phyloP scores from a whole-genome alignment of 2,888 invertebrate species.

The Sepioteuthis lessoniana region DNA sequence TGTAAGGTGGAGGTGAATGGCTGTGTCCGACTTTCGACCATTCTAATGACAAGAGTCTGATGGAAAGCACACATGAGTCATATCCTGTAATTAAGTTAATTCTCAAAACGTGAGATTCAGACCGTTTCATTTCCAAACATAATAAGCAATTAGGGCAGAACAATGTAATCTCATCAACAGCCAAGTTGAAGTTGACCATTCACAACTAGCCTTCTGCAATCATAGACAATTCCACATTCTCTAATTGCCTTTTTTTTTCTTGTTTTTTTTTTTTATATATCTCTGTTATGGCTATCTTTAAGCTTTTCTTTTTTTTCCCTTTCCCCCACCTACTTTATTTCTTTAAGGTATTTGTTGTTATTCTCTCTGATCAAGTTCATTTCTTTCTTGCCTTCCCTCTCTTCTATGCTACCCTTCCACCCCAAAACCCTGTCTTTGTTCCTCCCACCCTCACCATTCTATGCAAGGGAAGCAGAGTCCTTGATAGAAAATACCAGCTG shows the following conservation, averaged over 20 bases:
- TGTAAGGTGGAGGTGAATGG: conserved; percentile 33
- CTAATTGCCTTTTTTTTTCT: conserved; percentile 10
- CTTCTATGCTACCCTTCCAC: neutral
- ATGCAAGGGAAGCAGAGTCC: neutral
- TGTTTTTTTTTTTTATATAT: neutral
- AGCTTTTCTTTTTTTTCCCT: neutral
- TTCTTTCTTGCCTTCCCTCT: neutral
- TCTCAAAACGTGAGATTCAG: conserved; percentile 23
- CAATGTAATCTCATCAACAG: conserved; percentile 33
- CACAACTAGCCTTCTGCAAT: conserved; percentile 33
- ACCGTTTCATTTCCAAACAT: conserved; percentile 23
- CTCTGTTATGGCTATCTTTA: conserved; percentile 33
- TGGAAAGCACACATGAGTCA: conserved; percentile 33
- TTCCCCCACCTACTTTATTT: neutral
- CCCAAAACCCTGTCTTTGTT: neutral
- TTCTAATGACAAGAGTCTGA: conserved; percentile 33
- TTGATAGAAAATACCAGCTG: conserved; percentile 23
- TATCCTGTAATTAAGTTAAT: conserved; percentile 33
- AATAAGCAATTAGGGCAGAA: conserved; percentile 33
- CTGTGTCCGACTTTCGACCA: conserved; percentile 23
- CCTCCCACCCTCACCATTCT: neutral
- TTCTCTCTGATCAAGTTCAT: neutral
- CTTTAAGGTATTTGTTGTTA: conserved; percentile 33
- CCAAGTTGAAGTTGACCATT: conserved; percentile 33
- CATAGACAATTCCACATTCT: conserved; percentile 23